A percentile compares a stretch with the other conserved stretches of the same genome.
Evolutionary conservation across 2,888 invertebrate species (phyloP).

Genomic region (Automeris io): DNA sequence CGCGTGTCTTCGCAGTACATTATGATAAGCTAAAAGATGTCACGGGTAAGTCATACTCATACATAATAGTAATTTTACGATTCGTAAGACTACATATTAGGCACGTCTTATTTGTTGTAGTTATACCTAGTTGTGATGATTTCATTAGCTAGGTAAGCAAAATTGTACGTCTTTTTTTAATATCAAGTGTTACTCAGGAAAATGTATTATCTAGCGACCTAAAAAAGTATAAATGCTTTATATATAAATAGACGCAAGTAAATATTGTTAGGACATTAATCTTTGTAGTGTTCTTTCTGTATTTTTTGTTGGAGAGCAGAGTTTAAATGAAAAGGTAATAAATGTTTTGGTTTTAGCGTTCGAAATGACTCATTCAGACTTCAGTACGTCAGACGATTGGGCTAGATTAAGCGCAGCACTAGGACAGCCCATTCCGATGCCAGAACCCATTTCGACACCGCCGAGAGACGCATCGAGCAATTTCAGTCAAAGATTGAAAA

Average conservation of each 20-base stretch:
- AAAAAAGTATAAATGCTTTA: no score
- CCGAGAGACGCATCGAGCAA: conserved; percentile 40
- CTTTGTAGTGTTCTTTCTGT: no score
- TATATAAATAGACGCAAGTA: no score
- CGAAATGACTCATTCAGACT: conserved; percentile 60
- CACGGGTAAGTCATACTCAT: conserved; percentile 47
- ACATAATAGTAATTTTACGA: conserved; percentile 14
- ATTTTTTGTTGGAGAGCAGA: no score
- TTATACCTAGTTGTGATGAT: background rate
- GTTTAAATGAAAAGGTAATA: no score
- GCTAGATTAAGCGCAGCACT: conserved; percentile 55
- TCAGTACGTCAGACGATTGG: conserved; percentile 65
- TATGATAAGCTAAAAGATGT: conserved; percentile 71
- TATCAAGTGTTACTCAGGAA: no score
- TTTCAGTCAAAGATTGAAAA: conserved; percentile 55
- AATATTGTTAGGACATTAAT: no score
- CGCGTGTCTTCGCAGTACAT: conserved; percentile 67
- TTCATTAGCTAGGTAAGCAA: conserved; percentile 4
- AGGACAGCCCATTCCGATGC: conserved; percentile 43
- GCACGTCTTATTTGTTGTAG: conserved; percentile 10
- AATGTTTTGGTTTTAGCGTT: conserved; percentile 35
- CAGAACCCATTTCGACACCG: conserved; percentile 38
- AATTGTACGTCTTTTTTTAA: no score
- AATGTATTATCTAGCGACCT: no score
- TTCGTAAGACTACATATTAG: conserved; percentile 13